Evolutionary conservation across 1,140 invertebrate genomes (phyloP).

Genomic region (Planococcus citri): DNA sequence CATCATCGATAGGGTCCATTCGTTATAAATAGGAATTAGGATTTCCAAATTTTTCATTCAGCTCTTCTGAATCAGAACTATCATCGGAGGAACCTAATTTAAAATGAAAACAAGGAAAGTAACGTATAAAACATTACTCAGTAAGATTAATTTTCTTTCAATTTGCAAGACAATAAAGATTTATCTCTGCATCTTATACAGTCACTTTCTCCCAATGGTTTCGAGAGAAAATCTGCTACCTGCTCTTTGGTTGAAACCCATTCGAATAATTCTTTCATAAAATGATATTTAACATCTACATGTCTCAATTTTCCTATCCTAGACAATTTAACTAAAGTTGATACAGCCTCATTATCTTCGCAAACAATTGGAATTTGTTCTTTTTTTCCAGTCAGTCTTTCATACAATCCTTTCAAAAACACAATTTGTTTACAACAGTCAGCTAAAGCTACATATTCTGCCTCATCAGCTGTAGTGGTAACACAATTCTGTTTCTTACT

Average conservation of each 20-base stretch:
- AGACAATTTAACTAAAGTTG: background rate
- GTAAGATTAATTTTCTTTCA: no score
- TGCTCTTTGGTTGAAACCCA: conserved; percentile 7
- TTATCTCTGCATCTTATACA: no score
- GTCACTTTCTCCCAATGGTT: background rate
- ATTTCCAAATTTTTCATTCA: no score
- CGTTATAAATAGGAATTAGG: no score
- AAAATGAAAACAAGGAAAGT: no score
- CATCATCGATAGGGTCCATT: no score
- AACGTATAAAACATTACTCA: no score
- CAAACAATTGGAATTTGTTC: background rate
- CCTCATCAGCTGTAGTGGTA: conserved; percentile 35
- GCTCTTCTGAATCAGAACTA: no score
- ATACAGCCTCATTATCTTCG: background rate
- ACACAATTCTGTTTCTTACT: conserved; percentile 34
- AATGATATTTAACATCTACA: conserved; percentile 14
- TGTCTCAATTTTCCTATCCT: background rate
- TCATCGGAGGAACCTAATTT: no score
- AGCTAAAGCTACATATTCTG: conserved; percentile 36
- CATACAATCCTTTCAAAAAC: background rate
- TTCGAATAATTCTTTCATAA: conserved; percentile 1
- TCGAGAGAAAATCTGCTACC: conserved; percentile 13
- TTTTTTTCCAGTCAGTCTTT: background rate
- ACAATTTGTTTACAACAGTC: background rate
- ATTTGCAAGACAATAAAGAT: no score